Conservation (phyloP, 2,113 vertebrate species). For the Sturnus vulgaris region DNA sequence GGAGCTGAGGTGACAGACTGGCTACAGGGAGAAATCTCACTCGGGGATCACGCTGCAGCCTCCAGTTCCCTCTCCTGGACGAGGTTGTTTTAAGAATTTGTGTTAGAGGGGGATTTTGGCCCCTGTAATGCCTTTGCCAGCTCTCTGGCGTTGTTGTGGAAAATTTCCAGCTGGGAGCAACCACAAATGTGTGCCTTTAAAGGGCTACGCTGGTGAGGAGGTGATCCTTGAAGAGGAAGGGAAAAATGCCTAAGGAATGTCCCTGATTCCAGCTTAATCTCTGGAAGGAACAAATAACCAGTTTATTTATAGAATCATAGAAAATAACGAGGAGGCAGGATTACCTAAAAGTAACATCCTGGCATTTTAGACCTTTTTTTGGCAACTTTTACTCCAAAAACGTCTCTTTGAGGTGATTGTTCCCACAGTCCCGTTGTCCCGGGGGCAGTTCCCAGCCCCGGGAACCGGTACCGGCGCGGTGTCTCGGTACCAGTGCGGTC, state of each 20-base stretch:
- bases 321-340: neutral
- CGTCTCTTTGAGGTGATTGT: neutral
- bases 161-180: neutral
- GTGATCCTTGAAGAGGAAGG: neutral
- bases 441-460: too few relatives aligned
- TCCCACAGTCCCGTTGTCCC: too few relatives aligned
- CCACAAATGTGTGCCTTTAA: neutral
- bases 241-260: neutral
- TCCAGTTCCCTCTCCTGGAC: neutral
- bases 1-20: neutral
- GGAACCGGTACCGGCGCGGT: too few relatives aligned
- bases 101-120: neutral
- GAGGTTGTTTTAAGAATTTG: neutral
- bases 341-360: too few relatives aligned
- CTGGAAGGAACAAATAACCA: neutral
- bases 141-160: neutral
- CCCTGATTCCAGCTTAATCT: neutral
- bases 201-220: neutral
- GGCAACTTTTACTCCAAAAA: neutral
- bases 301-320: neutral
- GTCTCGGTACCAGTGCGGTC: too few relatives aligned
- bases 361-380: fast-evolving
- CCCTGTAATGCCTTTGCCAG: neutral
- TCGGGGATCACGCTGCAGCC: neutral
- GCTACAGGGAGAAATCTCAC: neutral